Conservation (phyloP, 2,113 vertebrate genomes). For the Sphyrna mokarran region DNA sequence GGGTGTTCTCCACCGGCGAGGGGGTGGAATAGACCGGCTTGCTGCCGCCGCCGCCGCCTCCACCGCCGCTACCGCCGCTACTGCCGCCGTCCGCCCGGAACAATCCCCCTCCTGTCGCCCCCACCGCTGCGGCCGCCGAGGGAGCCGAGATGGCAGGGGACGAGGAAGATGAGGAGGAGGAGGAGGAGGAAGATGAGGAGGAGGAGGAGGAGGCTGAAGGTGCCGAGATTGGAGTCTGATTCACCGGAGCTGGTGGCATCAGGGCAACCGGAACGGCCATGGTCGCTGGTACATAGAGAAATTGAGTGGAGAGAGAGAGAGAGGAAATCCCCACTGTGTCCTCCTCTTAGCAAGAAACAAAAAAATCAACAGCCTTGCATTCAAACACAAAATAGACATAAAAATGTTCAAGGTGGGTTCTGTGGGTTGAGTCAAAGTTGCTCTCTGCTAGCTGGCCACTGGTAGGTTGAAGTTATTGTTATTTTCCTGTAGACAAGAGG, state of each 20-base stretch:
- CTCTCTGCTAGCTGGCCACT: neutral
- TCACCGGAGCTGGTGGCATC: constrained; percentile 78
- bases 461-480: constrained; percentile 5
- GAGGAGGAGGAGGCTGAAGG: constrained; percentile 59
- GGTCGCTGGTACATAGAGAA: constrained; percentile 66
- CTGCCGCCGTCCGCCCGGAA: constrained; percentile 56
- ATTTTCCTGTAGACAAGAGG: neutral
- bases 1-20: constrained; percentile 95
- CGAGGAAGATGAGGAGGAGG: constrained; percentile 66
- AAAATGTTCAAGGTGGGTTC: neutral
- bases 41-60: constrained; percentile 39
- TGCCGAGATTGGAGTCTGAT: constrained; percentile 71
- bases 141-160: constrained; percentile 57
- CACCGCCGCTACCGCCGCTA: too few species aligned
- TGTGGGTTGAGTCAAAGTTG: constrained; percentile 20
- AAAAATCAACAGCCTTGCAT: neutral
- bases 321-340: neutral
- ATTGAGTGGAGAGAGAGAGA: constrained; percentile 38
- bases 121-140: constrained; percentile 67
- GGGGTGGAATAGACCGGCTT: constrained; percentile 97
- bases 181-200: constrained; percentile 76
- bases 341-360: neutral
- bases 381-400: too few species aligned
- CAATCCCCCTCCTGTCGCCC: constrained; percentile 51
- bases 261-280: constrained; percentile 95